Evolutionary conservation across 2,113 vertebrate genomes (phyloP).

Genomic region (Oostethus manadensis): DNA sequence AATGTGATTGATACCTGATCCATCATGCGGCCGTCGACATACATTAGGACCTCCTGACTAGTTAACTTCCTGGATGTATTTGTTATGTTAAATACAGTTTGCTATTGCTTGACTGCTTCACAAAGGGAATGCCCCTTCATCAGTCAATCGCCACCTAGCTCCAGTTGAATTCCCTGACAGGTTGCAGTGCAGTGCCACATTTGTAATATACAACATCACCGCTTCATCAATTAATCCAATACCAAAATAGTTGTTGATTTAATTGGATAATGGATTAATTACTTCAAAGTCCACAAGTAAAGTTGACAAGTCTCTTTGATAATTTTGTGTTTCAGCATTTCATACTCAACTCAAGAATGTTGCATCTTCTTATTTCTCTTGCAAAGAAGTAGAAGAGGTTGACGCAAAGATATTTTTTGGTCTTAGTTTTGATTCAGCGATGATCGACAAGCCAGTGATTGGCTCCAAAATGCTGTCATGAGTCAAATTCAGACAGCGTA

Average conservation of each 20-base stretch:
- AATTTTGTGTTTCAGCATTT: no score
- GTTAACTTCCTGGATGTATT: slow-evolving; percentile 52
- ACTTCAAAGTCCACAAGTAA: no score
- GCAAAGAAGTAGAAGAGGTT: background rate
- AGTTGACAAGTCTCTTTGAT: no score
- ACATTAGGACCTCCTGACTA: slow-evolving; percentile 41
- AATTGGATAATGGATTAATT: no score
- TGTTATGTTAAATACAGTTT: slow-evolving; percentile 63
- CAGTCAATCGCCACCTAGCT: slow-evolving; percentile 73
- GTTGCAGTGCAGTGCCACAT: slow-evolving; percentile 21
- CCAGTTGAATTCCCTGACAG: slow-evolving; percentile 70
- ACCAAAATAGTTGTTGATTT: no score
- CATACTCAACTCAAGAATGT: background rate
- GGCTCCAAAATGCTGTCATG: slow-evolving; percentile 50
- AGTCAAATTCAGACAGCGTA: slow-evolving; percentile 62
- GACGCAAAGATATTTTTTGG: slow-evolving; percentile 15
- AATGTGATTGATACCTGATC: slow-evolving; percentile 64
- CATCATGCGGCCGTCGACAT: slow-evolving; percentile 58
- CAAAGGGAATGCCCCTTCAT: slow-evolving; percentile 49
- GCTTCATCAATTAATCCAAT: no score
- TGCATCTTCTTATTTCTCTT: background rate
- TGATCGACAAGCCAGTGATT: slow-evolving; percentile 57
- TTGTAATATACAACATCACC: no score
- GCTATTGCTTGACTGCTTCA: slow-evolving; percentile 11
- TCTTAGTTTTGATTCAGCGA: slow-evolving; percentile 3